A percentile compares a stretch with the other conserved stretches of the same genome.
Conservation (phyloP, 1,140 invertebrate genomes). For the Lepidurus couesii region DNA sequence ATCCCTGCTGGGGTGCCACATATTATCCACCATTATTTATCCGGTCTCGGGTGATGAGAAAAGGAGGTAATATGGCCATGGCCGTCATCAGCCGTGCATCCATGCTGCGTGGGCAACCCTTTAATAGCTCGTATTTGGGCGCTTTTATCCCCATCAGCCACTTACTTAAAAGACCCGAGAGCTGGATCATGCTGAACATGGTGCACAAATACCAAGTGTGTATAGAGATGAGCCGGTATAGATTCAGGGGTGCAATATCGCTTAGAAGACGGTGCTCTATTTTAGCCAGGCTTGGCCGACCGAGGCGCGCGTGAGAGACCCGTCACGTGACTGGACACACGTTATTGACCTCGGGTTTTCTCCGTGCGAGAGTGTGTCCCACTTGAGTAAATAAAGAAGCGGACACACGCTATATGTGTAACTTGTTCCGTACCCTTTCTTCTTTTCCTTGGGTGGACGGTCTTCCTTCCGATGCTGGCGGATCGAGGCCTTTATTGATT, state of each 20-base stretch:
- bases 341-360: slow-evolving; percentile 18
- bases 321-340: background rate
- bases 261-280: no score
- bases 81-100: slow-evolving; percentile 4
- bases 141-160: background rate
- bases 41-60: slow-evolving; percentile 9
- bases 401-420: background rate
- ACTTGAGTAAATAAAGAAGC: background rate
- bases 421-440: background rate
- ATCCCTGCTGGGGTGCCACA: slow-evolving; percentile 20
- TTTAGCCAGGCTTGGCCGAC: background rate
- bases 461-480: background rate
- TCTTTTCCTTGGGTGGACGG: background rate
- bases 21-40: slow-evolving; percentile 20
- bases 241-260: no score
- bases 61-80: slow-evolving; percentile 13
- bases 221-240: background rate
- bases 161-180: background rate
- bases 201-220: background rate
- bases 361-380: background rate
- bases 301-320: background rate
- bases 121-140: slow-evolving; percentile 12
- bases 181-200: background rate
- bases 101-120: slow-evolving; percentile 17
- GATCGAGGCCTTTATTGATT: background rate